Conservation (phyloP, 2,797 vertebrate species). For the Acrossocheilus wenchowensis region DNA sequence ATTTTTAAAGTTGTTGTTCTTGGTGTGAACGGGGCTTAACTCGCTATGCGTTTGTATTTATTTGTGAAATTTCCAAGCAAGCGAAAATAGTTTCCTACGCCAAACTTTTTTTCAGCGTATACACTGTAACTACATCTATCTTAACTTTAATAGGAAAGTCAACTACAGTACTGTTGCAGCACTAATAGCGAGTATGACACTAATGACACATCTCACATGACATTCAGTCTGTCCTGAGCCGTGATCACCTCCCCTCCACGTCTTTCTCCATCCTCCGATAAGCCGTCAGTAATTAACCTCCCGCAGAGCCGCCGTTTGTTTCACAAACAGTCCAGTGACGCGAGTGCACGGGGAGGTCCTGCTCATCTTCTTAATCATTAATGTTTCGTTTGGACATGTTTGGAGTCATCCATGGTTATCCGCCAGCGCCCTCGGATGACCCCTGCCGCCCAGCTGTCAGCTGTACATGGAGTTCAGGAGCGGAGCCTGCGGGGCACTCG, state of each 20-base stretch:
- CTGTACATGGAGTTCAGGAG: background rate
- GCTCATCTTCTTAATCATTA: constrained; percentile 74
- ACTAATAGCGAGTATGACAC: background rate
- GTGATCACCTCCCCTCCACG: constrained; percentile 21
- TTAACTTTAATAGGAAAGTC: background rate
- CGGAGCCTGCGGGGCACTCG: background rate
- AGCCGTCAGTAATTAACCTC: constrained; percentile 68
- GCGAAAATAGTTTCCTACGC: background rate
- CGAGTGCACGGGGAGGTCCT: constrained; percentile 59
- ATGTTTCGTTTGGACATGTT: constrained; percentile 53
- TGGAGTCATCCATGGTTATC: constrained; percentile 58
- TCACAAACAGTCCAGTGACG: constrained; percentile 64
- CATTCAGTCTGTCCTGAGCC: constrained; percentile 13
- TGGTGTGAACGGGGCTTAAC: too few relatives aligned
- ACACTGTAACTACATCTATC: background rate
- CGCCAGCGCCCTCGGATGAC: constrained; percentile 50
- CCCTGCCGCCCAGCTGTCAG: constrained; percentile 48
- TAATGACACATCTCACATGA: constrained; percentile 2
- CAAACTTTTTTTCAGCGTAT: background rate
- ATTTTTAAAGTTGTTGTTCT: too few relatives aligned
- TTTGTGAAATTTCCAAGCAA: background rate
- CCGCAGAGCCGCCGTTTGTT: constrained; percentile 67
- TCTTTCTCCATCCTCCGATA: constrained; percentile 45
- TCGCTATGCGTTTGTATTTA: background rate
- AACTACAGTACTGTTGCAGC: background rate